Base-by-base conservation (phyloP, 2,797 vertebrate genomes). In the Periophthalmus magnuspinnatus region DNA sequence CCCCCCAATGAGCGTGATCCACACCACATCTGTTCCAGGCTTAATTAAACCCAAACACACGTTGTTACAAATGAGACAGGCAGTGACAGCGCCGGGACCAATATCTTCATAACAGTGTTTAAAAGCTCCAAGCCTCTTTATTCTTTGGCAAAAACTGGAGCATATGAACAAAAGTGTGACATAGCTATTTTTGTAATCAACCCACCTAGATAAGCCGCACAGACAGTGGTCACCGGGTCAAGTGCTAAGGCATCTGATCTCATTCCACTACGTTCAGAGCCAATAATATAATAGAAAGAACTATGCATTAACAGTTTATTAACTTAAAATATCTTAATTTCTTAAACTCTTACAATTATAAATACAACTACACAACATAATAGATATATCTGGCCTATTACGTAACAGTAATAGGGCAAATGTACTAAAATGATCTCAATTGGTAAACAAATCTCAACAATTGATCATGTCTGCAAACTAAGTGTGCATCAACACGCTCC, bases 161-260 rank as follows among this genome's bases (percentile, higher is more conserved):
- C 90, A 78, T 8, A 21, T n/a, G 63, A 72, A 71, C 65, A 71
- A 81, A 89, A 89, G 78, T 91, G 88, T 91, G 85, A 81, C 89
- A 79, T 84, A 77, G 80, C 83, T 92, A 90, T 91, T 92, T 86
- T 69, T 70, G 69, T 28, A 81, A 81, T 80, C 83, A 86, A 76
- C 81, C 87, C 82, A 84, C 85, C 87, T 90, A 63, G 64, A 71
- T 77, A 78, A 72, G 69, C 65, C 63, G 10, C 58, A 52, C 45
- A 62, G 70, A 77, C 70, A 48, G 52, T 0, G 58, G 78, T 80
- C 70, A 84, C 76, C 19, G 6, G 62, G 74, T 68, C 79, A 83
- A 67, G 67, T 62, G 67, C 59, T 71, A 36, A 65, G n/a, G 70
- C 11, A 67, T 67, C 67, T 52, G 33, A 67, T 65, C 67, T 52